phyloP scores from a whole-genome alignment of 1,140 invertebrate genomes.

The Uloborus diversus region DNA sequence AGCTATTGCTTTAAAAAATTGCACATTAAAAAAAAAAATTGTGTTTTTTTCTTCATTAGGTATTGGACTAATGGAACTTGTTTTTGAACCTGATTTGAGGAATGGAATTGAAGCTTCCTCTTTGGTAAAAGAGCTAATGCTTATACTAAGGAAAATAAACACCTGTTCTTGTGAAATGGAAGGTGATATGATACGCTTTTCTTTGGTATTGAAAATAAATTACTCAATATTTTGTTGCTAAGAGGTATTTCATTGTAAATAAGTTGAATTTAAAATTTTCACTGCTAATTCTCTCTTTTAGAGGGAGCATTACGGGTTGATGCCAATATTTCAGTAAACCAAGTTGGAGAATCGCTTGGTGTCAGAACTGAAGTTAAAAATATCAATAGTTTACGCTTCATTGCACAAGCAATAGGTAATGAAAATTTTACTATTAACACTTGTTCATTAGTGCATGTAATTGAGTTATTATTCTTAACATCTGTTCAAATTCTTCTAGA shows the following conservation, averaged over 20 bases:
- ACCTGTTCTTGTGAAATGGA: conserved; percentile 94
- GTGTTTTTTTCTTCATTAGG: conserved; percentile 61
- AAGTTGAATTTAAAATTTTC: too few relatives aligned
- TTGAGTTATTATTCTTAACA: conserved; percentile 4
- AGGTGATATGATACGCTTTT: conserved; percentile 72
- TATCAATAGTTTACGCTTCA: conserved; percentile 82
- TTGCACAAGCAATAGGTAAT: conserved; percentile 71
- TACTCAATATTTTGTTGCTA: too few relatives aligned
- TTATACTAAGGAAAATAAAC: conserved; percentile 77
- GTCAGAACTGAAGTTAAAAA: conserved; percentile 94
- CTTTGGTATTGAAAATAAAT: too few relatives aligned
- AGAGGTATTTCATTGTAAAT: too few relatives aligned
- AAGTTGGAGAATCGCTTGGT: conserved; percentile 76
- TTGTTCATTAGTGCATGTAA: not conserved
- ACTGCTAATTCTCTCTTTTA: conserved; percentile 67
- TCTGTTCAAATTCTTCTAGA: conserved; percentile 65
- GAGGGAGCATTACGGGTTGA: conserved; percentile 98
- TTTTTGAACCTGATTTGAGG: conserved; percentile 91
- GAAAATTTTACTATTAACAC: not conserved
- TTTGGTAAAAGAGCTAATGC: conserved; percentile 86
- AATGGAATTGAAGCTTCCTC: conserved; percentile 91
- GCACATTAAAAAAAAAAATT: not conserved
- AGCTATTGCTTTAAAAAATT: not conserved
- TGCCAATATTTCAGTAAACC: conserved; percentile 93
- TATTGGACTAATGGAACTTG: conserved; percentile 92